A percentile compares a stretch with the other conserved stretches of the same genome.
These are phyloP conservation scores for Protonibea diacanthus DNA, from an alignment of 2,797 vertebrate species.

Conservation along the genomic window DNA sequence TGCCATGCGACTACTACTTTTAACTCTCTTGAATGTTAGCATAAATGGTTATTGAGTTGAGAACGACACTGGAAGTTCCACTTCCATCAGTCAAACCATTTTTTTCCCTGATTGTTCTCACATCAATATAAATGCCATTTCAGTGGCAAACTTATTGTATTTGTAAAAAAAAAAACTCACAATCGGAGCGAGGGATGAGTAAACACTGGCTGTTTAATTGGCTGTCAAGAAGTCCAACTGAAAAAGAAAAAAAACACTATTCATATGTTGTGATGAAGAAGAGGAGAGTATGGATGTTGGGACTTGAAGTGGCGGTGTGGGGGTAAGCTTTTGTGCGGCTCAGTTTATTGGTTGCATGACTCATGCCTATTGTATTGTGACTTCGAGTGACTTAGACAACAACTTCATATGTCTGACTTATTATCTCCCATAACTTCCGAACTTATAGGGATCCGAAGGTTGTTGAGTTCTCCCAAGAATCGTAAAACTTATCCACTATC, in stretches of 20 bases:
- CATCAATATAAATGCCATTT: constrained; percentile 37
- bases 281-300: constrained; percentile 49
- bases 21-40: background rate
- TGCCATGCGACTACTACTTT: background rate
- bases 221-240: constrained; percentile 59
- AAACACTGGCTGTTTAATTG: constrained; percentile 60
- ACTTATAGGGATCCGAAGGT: background rate
- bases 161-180: constrained; percentile 23
- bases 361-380: constrained; percentile 53
- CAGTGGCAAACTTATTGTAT: constrained; percentile 14
- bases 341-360: constrained; percentile 50
- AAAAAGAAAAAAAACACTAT: constrained; percentile 60
- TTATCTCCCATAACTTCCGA: background rate
- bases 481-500: constrained; percentile 1
- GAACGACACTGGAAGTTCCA: constrained; percentile 26
- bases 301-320: constrained; percentile 26
- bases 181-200: constrained; percentile 50
- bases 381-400: constrained; percentile 21
- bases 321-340: constrained; percentile 50
- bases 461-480: background rate
- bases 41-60: background rate
- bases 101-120: constrained; percentile 40
- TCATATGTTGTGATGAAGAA: constrained; percentile 50
- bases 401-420: constrained; percentile 25
- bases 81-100: background rate